A percentile compares a stretch with the other conserved stretches of the same genome.
These are phyloP conservation scores for Macrosteles quadrilineatus DNA, from an alignment of 1,140 invertebrate species.

Conservation along the genomic window DNA sequence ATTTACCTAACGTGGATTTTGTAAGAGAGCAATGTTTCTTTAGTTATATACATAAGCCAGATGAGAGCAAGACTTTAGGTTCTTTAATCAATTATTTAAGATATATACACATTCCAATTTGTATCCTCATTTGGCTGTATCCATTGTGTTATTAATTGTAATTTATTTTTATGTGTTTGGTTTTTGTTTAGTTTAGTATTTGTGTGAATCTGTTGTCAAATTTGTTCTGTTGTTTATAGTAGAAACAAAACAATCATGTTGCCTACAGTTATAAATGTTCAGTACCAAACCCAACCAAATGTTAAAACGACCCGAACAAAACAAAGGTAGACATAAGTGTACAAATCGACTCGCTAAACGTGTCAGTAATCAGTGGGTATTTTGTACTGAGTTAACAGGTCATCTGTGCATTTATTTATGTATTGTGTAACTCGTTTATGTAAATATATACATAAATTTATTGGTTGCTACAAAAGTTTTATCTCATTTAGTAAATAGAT, in stretches of 20 bases:
- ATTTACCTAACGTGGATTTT: too few relatives aligned
- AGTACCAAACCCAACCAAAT: background rate
- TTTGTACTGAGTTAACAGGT: background rate
- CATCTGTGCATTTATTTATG: background rate
- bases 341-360: background rate
- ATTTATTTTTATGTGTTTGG: background rate
- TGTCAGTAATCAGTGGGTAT: background rate
- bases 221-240: constrained; percentile 2
- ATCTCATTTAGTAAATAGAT: constrained; percentile 6
- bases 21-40: too few relatives aligned
- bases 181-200: background rate
- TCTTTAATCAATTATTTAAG: too few relatives aligned
- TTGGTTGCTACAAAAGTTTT: constrained; percentile 10
- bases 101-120: too few relatives aligned
- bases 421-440: constrained; percentile 1
- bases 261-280: background rate
- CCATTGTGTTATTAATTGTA: background rate
- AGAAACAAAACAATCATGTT: constrained; percentile 8
- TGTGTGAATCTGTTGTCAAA: background rate
- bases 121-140: background rate
- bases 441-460: background rate
- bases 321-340: background rate
- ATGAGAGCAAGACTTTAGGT: too few relatives aligned
- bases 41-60: too few relatives aligned
- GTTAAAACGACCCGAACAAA: background rate